Conservation (phyloP, 2,113 vertebrate species). For the Puntigrus tetrazona region DNA sequence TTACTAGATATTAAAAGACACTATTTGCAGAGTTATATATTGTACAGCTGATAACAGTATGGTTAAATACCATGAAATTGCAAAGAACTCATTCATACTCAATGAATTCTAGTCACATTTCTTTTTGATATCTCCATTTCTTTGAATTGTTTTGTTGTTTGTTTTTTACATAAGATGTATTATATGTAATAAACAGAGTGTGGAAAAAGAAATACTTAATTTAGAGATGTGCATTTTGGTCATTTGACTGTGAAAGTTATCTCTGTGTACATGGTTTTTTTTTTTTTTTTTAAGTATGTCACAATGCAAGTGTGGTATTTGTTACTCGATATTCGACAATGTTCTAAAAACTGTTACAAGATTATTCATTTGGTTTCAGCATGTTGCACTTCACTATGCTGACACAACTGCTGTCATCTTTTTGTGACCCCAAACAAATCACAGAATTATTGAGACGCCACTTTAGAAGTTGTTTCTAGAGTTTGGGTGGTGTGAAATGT, state of each 20-base stretch:
- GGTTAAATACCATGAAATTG: not conserved
- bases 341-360: not conserved
- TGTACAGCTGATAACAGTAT: conserved; percentile 5
- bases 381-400: not conserved
- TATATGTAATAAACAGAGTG: conserved; percentile 43
- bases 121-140: not conserved
- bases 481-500: not conserved
- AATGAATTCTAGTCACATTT: not conserved
- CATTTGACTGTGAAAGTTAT: too few species aligned
- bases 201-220: not conserved
- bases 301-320: not conserved
- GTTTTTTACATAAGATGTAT: conserved; percentile 14
- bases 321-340: not conserved
- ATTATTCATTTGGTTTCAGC: not conserved
- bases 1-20: conserved; percentile 21
- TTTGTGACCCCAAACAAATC: not conserved
- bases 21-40: conserved; percentile 1
- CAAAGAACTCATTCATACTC: not conserved
- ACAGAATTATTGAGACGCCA: not conserved
- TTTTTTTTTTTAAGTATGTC: not conserved
- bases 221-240: not conserved
- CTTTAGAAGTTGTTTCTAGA: not conserved
- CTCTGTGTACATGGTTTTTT: not conserved
- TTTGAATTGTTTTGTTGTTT: not conserved
- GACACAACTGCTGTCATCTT: not conserved